Percentiles rank a stretch among this genome's conserved stretches.
phyloP scores from a whole-genome alignment of 2,113 vertebrate genomes.

The Chelonoidis abingdonii region DNA sequence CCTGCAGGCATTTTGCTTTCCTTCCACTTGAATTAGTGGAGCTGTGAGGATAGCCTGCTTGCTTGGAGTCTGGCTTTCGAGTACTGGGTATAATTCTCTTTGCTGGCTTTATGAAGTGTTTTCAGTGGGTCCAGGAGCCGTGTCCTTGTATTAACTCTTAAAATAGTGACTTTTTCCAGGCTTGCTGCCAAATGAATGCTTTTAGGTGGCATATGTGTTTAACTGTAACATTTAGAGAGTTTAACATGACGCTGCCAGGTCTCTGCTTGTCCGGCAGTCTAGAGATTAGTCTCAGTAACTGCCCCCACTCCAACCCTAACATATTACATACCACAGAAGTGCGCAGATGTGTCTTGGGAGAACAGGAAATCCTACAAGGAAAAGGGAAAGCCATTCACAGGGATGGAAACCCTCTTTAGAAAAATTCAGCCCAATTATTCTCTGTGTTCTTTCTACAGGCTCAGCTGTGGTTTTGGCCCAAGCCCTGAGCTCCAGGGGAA shows the following conservation, averaged over 20 bases:
- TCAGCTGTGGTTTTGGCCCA: background rate
- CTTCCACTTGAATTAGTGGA: background rate
- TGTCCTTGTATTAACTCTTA: background rate
- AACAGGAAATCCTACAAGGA: background rate
- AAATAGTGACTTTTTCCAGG: background rate
- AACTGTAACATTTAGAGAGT: fast-evolving
- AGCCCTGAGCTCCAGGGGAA: background rate
- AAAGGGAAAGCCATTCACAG: background rate
- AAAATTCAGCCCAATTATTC: fast-evolving
- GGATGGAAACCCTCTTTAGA: background rate
- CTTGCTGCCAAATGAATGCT: background rate
- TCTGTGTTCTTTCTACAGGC: fast-evolving
- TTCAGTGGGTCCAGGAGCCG: background rate
- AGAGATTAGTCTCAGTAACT: background rate
- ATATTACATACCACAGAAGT: background rate
- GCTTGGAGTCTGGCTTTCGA: background rate
- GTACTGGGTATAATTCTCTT: background rate
- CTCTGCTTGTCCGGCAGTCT: background rate
- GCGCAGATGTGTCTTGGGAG: background rate
- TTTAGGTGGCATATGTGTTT: background rate
- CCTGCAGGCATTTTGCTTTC: background rate
- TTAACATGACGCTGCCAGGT: fast-evolving
- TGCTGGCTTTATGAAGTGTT: background rate
- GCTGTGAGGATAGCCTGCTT: background rate
- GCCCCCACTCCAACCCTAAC: background rate